These are phyloP conservation scores for Gallinago paraguaiae DNA, from an alignment of 2,113 vertebrate species.

Conservation along the genomic window DNA sequence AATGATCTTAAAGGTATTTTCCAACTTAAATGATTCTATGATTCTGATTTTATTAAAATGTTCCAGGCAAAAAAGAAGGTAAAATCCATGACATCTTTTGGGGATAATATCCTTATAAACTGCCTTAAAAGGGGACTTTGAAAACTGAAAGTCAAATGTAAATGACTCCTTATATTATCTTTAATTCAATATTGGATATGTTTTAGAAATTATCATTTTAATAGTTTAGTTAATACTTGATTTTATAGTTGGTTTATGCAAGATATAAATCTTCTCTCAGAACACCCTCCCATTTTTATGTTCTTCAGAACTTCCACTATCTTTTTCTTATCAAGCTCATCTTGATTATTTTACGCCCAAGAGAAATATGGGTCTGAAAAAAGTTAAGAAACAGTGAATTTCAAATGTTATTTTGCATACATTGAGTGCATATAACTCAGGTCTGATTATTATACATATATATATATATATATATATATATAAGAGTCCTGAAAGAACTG, in stretches of 20 bases:
- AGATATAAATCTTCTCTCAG: background rate
- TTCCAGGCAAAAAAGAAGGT: background rate
- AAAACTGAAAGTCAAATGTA: background rate
- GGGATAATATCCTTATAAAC: background rate
- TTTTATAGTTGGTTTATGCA: background rate
- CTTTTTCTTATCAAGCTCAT: background rate
- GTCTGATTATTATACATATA: background rate
- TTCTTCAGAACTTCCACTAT: background rate
- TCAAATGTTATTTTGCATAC: background rate
- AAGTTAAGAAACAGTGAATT: background rate
- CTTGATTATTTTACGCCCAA: background rate
- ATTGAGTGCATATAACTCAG: background rate
- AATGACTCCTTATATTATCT: background rate
- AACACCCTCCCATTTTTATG: background rate
- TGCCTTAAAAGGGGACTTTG: background rate
- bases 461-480: too few species aligned
- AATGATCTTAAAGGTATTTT: background rate
- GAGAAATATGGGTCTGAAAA: background rate
- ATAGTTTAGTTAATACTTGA: background rate
- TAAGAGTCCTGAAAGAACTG: too few species aligned
- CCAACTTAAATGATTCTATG: background rate
- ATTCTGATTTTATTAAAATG: background rate
- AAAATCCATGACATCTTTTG: background rate
- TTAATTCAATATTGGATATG: background rate
- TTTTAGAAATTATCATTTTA: background rate